Evolutionary conservation across 2,113 vertebrate genomes (phyloP).

Genomic region (Brachirus orientalis): DNA sequence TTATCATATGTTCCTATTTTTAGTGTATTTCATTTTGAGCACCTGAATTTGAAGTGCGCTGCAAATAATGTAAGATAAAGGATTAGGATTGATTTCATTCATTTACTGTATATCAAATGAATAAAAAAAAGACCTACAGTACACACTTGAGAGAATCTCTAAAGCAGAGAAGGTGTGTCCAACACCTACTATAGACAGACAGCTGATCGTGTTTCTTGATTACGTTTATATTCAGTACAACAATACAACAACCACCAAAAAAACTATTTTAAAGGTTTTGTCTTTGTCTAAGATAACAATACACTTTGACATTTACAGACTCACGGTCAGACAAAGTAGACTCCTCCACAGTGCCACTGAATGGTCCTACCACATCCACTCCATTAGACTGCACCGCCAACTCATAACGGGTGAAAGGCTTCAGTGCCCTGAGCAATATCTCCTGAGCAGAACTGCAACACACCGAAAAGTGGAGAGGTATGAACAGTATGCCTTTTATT

Average conservation of each 20-base stretch:
- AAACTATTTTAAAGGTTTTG: too few species aligned
- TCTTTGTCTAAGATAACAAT: too few species aligned
- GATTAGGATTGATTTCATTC: neutral
- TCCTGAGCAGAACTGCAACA: constrained; percentile 89
- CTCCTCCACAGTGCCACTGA: constrained; percentile 89
- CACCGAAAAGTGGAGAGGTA: constrained; percentile 1
- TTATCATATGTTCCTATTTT: neutral
- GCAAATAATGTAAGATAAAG: neutral
- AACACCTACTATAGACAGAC: neutral
- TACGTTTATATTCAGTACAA: too few species aligned
- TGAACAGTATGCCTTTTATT: too few species aligned
- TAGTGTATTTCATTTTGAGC: constrained; percentile 1
- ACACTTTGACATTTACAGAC: constrained; percentile 54
- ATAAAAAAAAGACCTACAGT: neutral
- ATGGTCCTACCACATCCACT: constrained; percentile 88
- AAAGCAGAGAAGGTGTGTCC: neutral
- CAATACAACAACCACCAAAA: too few species aligned
- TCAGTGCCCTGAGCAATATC: constrained; percentile 90
- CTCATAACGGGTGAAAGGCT: constrained; percentile 95
- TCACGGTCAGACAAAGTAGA: constrained; percentile 93
- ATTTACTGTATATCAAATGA: neutral
- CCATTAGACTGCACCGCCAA: constrained; percentile 95
- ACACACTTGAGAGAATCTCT: neutral
- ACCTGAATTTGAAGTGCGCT: constrained; percentile 1
- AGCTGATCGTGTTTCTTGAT: neutral